A percentile compares a stretch with the other conserved stretches of the same genome.
phyloP scores from a whole-genome alignment of 92 coral and sea anemone genomes.

The Palythoa heliodiscus region DNA sequence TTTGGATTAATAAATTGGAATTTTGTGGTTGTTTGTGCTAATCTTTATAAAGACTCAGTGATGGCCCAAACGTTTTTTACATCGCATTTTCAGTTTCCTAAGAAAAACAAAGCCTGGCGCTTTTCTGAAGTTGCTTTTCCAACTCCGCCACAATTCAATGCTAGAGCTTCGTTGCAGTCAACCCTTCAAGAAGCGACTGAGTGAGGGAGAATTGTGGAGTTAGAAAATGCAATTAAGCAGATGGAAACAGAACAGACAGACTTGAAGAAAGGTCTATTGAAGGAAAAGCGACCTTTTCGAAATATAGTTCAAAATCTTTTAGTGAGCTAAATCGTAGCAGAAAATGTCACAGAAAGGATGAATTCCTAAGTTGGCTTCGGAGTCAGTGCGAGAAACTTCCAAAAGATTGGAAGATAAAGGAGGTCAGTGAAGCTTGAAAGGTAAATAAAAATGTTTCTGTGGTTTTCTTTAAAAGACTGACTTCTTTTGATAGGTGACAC shows the following conservation, averaged over 20 bases:
- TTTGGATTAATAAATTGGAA: no score
- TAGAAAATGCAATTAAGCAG: no score
- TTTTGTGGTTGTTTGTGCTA: no score
- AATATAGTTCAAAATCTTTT: no score
- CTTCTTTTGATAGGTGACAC: background rate
- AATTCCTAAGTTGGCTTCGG: background rate
- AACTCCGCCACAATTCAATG: background rate
- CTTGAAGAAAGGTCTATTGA: no score
- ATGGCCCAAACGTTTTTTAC: background rate
- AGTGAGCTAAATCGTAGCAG: background rate
- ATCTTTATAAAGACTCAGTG: no score
- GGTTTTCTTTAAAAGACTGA: background rate
- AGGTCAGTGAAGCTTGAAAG: background rate
- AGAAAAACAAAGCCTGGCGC: background rate
- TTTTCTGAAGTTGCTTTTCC: background rate
- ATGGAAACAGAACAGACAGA: no score
- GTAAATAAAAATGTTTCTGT: no score
- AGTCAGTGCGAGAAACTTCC: background rate
- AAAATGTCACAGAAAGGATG: background rate
- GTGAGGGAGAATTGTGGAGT: background rate
- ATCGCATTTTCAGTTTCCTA: background rate
- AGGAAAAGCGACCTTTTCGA: no score
- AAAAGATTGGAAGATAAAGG: background rate
- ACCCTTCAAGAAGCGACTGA: background rate
- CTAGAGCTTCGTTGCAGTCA: slow-evolving; percentile 4